phyloP scores from a whole-genome alignment of 2,113 vertebrate genomes.

The Xyliphius kryptos region DNA sequence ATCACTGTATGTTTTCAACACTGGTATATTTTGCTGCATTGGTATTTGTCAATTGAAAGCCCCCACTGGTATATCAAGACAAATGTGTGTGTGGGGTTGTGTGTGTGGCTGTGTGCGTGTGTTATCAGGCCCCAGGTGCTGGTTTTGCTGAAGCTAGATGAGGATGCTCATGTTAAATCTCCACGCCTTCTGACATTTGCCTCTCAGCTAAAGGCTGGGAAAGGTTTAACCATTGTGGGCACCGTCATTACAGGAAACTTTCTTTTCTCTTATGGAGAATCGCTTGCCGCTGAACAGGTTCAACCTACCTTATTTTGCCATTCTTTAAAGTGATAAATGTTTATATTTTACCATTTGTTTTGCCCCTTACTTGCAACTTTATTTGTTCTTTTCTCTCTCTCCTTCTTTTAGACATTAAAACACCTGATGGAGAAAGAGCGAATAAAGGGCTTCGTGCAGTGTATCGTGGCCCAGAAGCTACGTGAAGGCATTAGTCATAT shows the following conservation, averaged over 20 bases:
- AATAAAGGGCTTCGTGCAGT: constrained; percentile 84
- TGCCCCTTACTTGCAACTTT: no score
- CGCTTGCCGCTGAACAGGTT: constrained; percentile 83
- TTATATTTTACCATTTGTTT: no score
- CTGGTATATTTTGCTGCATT: no score
- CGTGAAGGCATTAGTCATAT: constrained; percentile 84
- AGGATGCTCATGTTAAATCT: constrained; percentile 83
- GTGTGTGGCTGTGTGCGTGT: neutral
- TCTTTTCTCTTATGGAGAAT: constrained; percentile 78
- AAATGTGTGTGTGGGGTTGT: neutral
- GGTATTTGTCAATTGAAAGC: no score
- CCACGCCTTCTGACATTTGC: constrained; percentile 84
- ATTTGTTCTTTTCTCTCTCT: neutral
- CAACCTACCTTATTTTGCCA: neutral
- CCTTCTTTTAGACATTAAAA: constrained; percentile 70
- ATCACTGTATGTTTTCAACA: no score
- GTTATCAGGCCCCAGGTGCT: constrained; percentile 70
- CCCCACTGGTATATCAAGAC: no score
- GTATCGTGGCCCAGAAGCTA: constrained; percentile 79
- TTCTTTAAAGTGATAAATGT: no score
- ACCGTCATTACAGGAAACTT: constrained; percentile 81
- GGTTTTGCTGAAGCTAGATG: constrained; percentile 80
- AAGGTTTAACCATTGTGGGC: constrained; percentile 83
- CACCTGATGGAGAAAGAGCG: constrained; percentile 83
- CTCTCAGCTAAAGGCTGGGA: constrained; percentile 85